phyloP scores from a whole-genome alignment of 2,113 vertebrate genomes.

The Nymphicus hollandicus region DNA sequence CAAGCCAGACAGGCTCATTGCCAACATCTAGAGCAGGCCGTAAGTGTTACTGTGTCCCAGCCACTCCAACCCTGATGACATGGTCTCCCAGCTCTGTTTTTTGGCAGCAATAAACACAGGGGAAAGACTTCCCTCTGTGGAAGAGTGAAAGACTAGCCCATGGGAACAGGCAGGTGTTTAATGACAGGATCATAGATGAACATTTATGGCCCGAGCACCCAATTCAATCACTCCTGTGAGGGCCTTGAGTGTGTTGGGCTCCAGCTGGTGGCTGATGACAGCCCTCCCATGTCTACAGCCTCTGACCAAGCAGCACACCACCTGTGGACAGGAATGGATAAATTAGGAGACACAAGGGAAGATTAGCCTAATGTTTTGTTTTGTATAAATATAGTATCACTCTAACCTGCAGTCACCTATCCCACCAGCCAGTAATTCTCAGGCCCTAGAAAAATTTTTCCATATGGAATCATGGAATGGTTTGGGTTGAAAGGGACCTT shows the following conservation, averaged over 20 bases:
- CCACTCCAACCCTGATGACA: not conserved
- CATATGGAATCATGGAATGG: not conserved
- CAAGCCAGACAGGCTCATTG: not conserved
- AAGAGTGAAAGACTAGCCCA: not conserved
- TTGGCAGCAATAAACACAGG: not conserved
- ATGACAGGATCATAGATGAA: not conserved
- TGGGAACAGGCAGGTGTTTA: not conserved
- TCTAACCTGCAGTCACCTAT: not conserved
- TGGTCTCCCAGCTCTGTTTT: not conserved
- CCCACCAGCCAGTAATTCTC: not conserved
- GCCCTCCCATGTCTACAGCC: not conserved
- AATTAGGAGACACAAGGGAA: not conserved
- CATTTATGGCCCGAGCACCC: rapidly evolving
- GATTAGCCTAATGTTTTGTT: not conserved
- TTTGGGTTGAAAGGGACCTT: not conserved
- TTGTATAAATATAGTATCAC: not conserved
- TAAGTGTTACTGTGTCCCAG: rapidly evolving
- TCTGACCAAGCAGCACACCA: not conserved
- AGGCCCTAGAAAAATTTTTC: not conserved
- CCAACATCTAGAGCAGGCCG: not conserved
- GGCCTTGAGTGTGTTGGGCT: rapidly evolving
- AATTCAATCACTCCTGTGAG: not conserved
- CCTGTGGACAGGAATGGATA: rapidly evolving
- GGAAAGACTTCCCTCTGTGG: not conserved
- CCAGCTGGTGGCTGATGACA: not conserved